Percentiles rank a stretch among this genome's conserved stretches.
Evolutionary conservation across 2,888 invertebrate genomes (phyloP).

Genomic region (Cataglyphis livida): DNA sequence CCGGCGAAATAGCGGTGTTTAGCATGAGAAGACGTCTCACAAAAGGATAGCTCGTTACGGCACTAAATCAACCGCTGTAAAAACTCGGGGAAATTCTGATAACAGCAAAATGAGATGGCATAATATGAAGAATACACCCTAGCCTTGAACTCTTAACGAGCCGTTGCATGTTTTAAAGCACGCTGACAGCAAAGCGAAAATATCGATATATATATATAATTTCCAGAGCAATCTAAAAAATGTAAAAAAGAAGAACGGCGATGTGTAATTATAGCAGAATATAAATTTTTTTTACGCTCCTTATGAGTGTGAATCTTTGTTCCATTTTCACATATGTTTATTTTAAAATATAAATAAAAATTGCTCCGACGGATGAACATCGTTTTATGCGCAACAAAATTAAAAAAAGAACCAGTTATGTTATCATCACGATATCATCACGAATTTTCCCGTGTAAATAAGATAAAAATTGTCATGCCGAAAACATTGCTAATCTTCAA

Average conservation of each 20-base stretch:
- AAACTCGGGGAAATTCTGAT: constrained; percentile 39
- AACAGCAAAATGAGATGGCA: constrained; percentile 23
- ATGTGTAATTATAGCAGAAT: not conserved
- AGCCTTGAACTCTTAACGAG: constrained; percentile 24
- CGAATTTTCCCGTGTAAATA: constrained; percentile 7
- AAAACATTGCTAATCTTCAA: constrained; percentile 17
- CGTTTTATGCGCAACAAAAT: not conserved
- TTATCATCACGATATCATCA: not conserved
- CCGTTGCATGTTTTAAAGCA: constrained; percentile 34
- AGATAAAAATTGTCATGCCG: not conserved
- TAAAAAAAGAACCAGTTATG: not conserved
- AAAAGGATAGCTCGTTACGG: constrained; percentile 39
- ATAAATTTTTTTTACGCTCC: not conserved
- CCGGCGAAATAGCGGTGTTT: constrained; percentile 51
- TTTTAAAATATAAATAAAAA: not conserved
- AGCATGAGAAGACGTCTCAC: constrained; percentile 29
- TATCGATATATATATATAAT: constrained; percentile 11
- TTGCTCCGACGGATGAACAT: not conserved
- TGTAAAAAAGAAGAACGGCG: not conserved
- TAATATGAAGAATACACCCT: constrained; percentile 13
- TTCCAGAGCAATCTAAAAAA: not conserved
- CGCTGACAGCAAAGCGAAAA: constrained; percentile 7
- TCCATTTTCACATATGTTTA: not conserved
- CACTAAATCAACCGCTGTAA: constrained; percentile 41
- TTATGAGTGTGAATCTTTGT: not conserved